Percentiles rank a stretch among this genome's conserved stretches.
Evolutionary conservation across 2,888 invertebrate species (phyloP).

Genomic region (Melitaea athalia): DNA sequence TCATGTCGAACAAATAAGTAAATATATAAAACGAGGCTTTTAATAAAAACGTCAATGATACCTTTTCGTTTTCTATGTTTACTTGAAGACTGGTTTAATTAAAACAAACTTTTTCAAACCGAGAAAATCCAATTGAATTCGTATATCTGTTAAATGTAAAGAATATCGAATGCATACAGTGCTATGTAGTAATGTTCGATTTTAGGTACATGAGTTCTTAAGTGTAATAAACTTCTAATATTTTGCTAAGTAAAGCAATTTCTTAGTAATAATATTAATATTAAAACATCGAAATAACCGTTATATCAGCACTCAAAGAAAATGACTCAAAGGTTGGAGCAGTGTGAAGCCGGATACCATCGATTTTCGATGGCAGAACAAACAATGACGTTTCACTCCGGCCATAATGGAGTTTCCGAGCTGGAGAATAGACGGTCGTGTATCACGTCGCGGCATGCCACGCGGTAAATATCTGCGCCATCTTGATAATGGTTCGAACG

Average conservation of each 20-base stretch:
- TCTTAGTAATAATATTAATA: neutral
- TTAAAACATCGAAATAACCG: neutral
- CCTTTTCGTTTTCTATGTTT: neutral
- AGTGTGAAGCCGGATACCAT: conserved; percentile 13
- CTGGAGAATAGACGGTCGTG: conserved; percentile 15
- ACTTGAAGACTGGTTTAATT: neutral
- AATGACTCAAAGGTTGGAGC: conserved; percentile 4
- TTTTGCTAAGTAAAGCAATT: too few species aligned
- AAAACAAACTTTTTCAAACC: neutral
- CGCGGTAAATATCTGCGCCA: conserved; percentile 3
- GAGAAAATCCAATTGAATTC: too few species aligned
- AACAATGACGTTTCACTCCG: conserved; percentile 28
- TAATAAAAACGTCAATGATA: too few species aligned
- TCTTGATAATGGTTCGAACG: conserved; percentile 8
- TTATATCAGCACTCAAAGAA: neutral
- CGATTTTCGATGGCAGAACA: conserved; percentile 25
- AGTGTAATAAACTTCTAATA: too few species aligned
- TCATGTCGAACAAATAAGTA: too few species aligned
- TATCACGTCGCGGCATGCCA: conserved; percentile 4
- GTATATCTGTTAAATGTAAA: too few species aligned
- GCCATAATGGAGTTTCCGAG: conserved; percentile 26
- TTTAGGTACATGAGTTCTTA: too few species aligned
- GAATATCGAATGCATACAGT: too few species aligned
- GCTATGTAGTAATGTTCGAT: too few species aligned
- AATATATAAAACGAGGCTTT: too few species aligned